Conservation (phyloP, 2,113 vertebrate genomes). For the Benthochromis sp. region DNA sequence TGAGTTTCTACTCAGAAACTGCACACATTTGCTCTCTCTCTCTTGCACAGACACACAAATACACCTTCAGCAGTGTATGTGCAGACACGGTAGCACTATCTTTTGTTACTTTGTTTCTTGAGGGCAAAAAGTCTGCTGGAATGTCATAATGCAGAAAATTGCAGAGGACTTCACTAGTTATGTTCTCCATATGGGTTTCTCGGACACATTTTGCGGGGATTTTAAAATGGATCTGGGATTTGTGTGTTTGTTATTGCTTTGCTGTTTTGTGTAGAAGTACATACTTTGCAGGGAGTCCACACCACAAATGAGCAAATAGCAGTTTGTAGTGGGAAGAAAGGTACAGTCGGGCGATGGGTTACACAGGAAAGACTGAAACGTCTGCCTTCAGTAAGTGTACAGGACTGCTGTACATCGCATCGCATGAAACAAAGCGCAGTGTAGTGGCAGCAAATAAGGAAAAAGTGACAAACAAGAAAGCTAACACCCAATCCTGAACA, state of each 20-base stretch:
- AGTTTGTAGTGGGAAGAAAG: neutral
- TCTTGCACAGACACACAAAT: neutral
- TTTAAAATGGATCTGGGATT: neutral
- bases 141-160: neutral
- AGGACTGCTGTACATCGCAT: neutral
- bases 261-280: neutral
- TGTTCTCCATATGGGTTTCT: neutral
- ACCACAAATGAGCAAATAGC: neutral
- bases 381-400: neutral
- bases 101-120: neutral
- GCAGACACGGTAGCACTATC: neutral
- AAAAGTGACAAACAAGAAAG: neutral
- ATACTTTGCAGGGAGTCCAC: neutral
- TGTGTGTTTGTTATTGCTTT: neutral
- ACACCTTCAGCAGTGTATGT: neutral
- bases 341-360: neutral
- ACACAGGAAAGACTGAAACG: neutral
- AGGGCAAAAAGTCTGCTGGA: neutral
- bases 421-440: neutral
- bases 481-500: neutral
- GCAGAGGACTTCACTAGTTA: neutral
- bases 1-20: neutral
- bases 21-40: neutral
- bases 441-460: neutral
- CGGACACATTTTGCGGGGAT: neutral